These are phyloP conservation scores for Peromyscus californicus DNA, from an alignment of 2,113 vertebrate genomes.

Conservation along the genomic window DNA sequence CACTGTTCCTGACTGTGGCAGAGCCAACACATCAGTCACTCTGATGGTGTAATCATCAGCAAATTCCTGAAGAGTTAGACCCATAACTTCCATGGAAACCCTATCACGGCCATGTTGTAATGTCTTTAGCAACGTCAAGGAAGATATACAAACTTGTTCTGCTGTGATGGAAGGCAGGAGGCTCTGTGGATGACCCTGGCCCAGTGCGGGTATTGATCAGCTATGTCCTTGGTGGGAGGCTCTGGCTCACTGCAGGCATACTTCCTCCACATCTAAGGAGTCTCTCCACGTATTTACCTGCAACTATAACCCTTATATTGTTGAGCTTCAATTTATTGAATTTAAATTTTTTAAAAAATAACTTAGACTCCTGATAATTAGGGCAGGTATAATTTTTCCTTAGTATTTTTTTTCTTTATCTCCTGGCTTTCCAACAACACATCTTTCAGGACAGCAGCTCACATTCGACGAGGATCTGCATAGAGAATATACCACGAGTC, in stretches of 20 bases:
- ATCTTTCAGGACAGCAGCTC: not conserved
- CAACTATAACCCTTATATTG: constrained; percentile 35
- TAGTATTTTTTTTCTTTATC: not conserved
- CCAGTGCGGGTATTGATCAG: constrained; percentile 86
- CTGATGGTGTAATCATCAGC: constrained; percentile 98
- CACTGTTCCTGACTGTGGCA: constrained; percentile 98
- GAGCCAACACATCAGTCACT: constrained; percentile 98
- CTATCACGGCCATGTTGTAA: constrained; percentile 97
- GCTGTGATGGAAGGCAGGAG: constrained; percentile 97
- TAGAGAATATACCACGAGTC: too few species aligned
- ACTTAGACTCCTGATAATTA: constrained; percentile 58
- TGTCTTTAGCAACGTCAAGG: constrained; percentile 97
- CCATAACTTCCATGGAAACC: constrained; percentile 99
- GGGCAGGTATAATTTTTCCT: constrained; percentile 49
- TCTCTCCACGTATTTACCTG: constrained; percentile 93
- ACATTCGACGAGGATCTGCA: not conserved
- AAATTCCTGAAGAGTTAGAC: constrained; percentile 97
- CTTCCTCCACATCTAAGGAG: constrained; percentile 96
- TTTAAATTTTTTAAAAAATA: constrained; percentile 50
- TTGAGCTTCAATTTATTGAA: constrained; percentile 51
- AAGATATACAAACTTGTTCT: constrained; percentile 98
- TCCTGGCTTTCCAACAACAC: not conserved
- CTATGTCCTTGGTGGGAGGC: too few species aligned
- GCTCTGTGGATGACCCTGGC: constrained; percentile 97
- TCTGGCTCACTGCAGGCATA: constrained; percentile 87